Conservation (phyloP, 23 tunicate species). For the Styela clava region DNA sequence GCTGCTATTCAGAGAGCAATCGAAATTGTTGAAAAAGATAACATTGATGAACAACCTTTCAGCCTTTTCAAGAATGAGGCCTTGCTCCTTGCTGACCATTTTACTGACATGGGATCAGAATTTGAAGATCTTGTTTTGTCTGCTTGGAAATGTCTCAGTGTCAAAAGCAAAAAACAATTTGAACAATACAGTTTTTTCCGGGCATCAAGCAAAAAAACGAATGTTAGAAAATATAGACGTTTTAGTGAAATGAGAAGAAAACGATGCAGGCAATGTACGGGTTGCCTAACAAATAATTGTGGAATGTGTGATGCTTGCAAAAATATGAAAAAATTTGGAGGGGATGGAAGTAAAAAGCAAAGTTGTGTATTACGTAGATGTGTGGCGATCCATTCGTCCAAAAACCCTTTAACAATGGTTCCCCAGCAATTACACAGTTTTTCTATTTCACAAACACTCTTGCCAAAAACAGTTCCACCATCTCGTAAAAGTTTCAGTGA, state of each 20-base stretch:
- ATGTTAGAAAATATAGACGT: background rate
- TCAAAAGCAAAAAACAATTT: conserved; percentile 12
- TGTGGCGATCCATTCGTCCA: background rate
- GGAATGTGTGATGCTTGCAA: conserved; percentile 68
- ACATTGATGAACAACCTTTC: background rate
- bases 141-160: conserved; percentile 15
- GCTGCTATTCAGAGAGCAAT: background rate
- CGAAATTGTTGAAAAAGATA: background rate
- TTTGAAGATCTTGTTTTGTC: background rate
- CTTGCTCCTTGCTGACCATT: background rate
- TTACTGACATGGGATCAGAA: background rate
- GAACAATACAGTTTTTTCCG: background rate
- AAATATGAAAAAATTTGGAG: conserved; percentile 88
- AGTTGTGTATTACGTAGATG: conserved; percentile 56
- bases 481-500: background rate
- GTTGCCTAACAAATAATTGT: conserved; percentile 69
- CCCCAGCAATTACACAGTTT: background rate
- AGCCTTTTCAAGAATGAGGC: background rate
- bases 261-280: conserved; percentile 76
- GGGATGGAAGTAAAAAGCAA: conserved; percentile 93
- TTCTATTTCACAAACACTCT: background rate
- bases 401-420: background rate
- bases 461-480: background rate
- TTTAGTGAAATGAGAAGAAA: conserved; percentile 49
- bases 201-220: background rate